phyloP scores from a whole-genome alignment of 2,113 vertebrate species.

The Epinephelus cyanopodus region DNA sequence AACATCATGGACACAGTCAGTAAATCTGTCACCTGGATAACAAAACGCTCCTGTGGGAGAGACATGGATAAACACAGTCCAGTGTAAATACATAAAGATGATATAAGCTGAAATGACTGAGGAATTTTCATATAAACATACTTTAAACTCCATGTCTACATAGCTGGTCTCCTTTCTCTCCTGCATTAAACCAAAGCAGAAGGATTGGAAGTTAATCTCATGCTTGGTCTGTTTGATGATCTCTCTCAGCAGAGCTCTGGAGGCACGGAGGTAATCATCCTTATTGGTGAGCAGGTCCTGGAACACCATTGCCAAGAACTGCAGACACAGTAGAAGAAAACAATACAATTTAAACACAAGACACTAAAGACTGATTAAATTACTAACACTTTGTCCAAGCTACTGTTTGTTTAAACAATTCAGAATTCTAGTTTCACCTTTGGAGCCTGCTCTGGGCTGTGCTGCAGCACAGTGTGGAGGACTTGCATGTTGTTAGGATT shows the following conservation, averaged over 20 bases:
- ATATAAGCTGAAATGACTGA: neutral
- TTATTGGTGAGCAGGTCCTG: slow-evolving; percentile 97
- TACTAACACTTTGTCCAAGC: neutral
- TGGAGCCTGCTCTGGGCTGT: slow-evolving; percentile 95
- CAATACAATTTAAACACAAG: neutral
- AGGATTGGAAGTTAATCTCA: slow-evolving; percentile 98
- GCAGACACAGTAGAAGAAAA: slow-evolving; percentile 2
- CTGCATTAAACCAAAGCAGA: slow-evolving; percentile 98
- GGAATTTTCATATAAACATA: slow-evolving; percentile 40
- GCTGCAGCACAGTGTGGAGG: slow-evolving; percentile 94
- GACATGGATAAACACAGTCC: neutral
- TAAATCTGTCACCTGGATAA: slow-evolving; percentile 96
- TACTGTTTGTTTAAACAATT: neutral
- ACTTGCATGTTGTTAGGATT: slow-evolving; percentile 99
- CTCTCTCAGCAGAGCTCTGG: slow-evolving; percentile 93
- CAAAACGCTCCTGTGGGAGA: slow-evolving; percentile 91
- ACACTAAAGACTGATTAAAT: neutral
- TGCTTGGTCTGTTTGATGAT: slow-evolving; percentile 99
- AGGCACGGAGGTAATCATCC: slow-evolving; percentile 95
- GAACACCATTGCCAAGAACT: slow-evolving; percentile 99
- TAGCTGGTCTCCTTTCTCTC: slow-evolving; percentile 93
- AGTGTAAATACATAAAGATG: neutral
- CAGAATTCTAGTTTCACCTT: slow-evolving; percentile 85
- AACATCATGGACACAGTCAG: slow-evolving; percentile 99
- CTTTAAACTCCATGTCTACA: slow-evolving; percentile 97